Conservation (phyloP, 1,140 invertebrate species). For the Pygmarrhopalites habei region DNA sequence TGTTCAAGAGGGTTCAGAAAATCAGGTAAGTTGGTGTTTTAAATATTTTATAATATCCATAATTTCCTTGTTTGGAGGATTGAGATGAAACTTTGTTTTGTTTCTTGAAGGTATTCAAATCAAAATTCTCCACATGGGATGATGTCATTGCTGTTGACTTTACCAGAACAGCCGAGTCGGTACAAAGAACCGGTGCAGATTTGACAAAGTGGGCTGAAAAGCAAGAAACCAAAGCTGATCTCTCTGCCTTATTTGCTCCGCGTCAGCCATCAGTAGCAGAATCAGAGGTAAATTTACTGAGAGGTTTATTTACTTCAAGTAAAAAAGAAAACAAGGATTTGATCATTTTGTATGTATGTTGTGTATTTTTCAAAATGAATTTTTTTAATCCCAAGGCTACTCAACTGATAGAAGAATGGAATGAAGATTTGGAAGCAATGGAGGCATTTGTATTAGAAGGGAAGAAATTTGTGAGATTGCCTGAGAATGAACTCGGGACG, state of each 20-base stretch:
- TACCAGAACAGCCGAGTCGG: conserved; percentile 94
- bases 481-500: conserved; percentile 85
- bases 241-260: conserved; percentile 86
- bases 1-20: conserved; percentile 73
- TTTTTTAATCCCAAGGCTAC: conserved; percentile 51
- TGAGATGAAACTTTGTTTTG: too few species aligned
- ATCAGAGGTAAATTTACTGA: conserved; percentile 52
- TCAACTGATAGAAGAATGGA: conserved; percentile 84
- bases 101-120: conserved; percentile 89
- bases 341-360: too few species aligned
- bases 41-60: too few species aligned
- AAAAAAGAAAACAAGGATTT: too few species aligned
- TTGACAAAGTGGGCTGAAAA: conserved; percentile 84
- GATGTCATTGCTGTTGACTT: conserved; percentile 99
- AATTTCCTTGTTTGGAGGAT: too few species aligned
- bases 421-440: conserved; percentile 93
- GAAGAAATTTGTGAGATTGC: conserved; percentile 90
- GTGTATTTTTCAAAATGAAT: too few species aligned
- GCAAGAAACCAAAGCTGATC: conserved; percentile 71
- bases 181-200: conserved; percentile 91
- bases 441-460: conserved; percentile 84
- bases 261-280: conserved; percentile 79
- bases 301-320: too few species aligned
- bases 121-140: conserved; percentile 96
- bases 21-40: conserved; percentile 50